Percentiles rank a stretch among this genome's conserved stretches.
phyloP scores from a whole-genome alignment of 1,140 invertebrate genomes.

The Bacillus rossius region DNA sequence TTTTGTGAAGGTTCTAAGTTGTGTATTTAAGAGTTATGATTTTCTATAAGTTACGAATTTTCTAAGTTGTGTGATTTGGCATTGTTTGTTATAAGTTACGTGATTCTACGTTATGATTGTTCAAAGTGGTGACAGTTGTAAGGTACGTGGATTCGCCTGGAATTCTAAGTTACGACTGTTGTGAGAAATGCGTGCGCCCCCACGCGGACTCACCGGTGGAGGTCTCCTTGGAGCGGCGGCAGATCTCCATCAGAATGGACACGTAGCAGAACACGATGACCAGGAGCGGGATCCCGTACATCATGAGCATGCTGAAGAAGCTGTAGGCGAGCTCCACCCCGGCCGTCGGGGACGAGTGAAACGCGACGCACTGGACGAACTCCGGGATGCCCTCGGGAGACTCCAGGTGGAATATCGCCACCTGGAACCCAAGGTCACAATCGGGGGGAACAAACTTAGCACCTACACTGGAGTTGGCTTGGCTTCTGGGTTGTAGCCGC shows the following conservation, averaged over 20 bases:
- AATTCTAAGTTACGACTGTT: too few species aligned
- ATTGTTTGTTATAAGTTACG: too few species aligned
- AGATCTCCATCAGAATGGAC: slow-evolving; percentile 76
- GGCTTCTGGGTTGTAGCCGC: background rate
- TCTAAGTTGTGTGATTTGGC: too few species aligned
- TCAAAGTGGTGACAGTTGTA: too few species aligned
- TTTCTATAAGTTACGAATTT: too few species aligned
- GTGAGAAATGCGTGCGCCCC: too few species aligned
- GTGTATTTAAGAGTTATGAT: too few species aligned
- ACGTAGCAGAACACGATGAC: slow-evolving; percentile 84
- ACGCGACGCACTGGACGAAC: slow-evolving; percentile 79
- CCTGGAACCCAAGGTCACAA: slow-evolving; percentile 41
- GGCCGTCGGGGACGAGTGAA: slow-evolving; percentile 59
- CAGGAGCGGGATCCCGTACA: slow-evolving; percentile 78
- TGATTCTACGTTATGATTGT: too few species aligned
- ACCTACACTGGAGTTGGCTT: too few species aligned
- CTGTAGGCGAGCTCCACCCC: slow-evolving; percentile 67
- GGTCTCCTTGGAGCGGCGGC: slow-evolving; percentile 51
- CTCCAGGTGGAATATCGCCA: slow-evolving; percentile 74
- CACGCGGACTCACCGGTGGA: slow-evolving; percentile 46
- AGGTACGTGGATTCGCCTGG: too few species aligned
- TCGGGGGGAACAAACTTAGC: background rate
- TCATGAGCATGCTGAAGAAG: slow-evolving; percentile 70
- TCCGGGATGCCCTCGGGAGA: slow-evolving; percentile 64
- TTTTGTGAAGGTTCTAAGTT: too few species aligned